These are phyloP conservation scores for Stylophora pistillata DNA, from an alignment of 64 coral and sea anemone species.

Conservation along the genomic window DNA sequence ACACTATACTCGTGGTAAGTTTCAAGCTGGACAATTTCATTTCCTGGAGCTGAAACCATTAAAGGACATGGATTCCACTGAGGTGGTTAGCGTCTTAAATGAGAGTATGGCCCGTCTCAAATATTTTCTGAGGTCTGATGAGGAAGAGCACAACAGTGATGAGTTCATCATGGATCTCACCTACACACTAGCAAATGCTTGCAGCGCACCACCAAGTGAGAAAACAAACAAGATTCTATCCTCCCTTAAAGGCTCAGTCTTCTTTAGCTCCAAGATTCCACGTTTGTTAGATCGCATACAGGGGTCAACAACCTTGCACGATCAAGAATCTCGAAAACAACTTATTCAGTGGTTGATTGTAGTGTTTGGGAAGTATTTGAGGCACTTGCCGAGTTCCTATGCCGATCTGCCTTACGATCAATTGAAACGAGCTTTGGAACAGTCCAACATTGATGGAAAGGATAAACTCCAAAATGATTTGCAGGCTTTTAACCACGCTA, in stretches of 20 bases:
- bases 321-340: background rate
- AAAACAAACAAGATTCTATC: slow-evolving; percentile 12
- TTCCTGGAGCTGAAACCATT: background rate
- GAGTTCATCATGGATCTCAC: slow-evolving; percentile 25
- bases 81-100: background rate
- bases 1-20: background rate
- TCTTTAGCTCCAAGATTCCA: slow-evolving; percentile 27
- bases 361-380: slow-evolving; percentile 56
- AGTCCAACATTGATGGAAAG: slow-evolving; percentile 33
- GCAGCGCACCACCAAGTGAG: background rate
- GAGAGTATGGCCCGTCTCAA: background rate
- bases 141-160: background rate
- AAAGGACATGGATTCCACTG: background rate
- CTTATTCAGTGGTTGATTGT: slow-evolving; percentile 22
- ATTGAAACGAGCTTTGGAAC: slow-evolving; percentile 33
- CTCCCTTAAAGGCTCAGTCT: slow-evolving; percentile 5
- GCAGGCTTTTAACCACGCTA: slow-evolving; percentile 25
- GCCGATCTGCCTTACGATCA: slow-evolving; percentile 61
- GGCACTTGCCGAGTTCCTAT: slow-evolving; percentile 67
- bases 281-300: slow-evolving; percentile 13
- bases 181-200: background rate
- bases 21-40: background rate
- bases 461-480: slow-evolving; percentile 14
- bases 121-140: background rate
- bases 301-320: background rate